Base-by-base conservation (phyloP, 2,113 vertebrate genomes). In the Lophius piscatorius region DNA sequence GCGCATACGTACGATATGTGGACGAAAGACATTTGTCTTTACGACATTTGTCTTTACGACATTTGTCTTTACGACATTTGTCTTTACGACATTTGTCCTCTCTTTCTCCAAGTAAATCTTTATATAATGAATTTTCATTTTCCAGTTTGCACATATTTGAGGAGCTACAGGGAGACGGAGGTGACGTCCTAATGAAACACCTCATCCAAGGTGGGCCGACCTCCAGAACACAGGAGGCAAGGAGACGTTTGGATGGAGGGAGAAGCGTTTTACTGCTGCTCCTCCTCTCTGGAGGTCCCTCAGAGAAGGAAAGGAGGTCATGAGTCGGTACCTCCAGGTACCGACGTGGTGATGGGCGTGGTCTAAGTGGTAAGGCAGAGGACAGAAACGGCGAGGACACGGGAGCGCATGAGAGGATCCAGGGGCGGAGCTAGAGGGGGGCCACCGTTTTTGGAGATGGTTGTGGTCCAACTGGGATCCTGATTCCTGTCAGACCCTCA, bases 81-180 rank as follows among this genome's bases (percentile, higher is more conserved):
- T n/a, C n/a, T n/a, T n/a, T n/a, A n/a, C n/a, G n/a, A n/a, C n/a
- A n/a, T n/a, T n/a, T n/a, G n/a, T n/a, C n/a, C n/a, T n/a, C n/a
- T n/a, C n/a, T n/a, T n/a, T n/a, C n/a, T n/a, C n/a, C n/a, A n/a
- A n/a, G n/a, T n/a, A n/a, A n/a, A n/a, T n/a, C n/a, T n/a, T n/a
- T n/a, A n/a, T n/a, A n/a, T n/a, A n/a, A n/a, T n/a, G n/a, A n/a
- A n/a, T n/a, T n/a, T n/a, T n/a, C n/a, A n/a, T n/a, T n/a, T n/a
- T n/a, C n/a, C n/a, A n/a, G n/a, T n/a, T n/a, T 42, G 45, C 70
- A 70, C 73, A 64, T 76, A 72, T 80, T 72, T 51, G 52, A 24
- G 4, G 62, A 55, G 50, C 48, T 14, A 17, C 51, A 52, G 22
- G 55, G 41, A 29, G 47, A 4, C 22, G 58, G 42, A 10, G 50